Evolutionary conservation across 1,140 invertebrate species (phyloP).

Genomic region (Cyclina sinensis): DNA sequence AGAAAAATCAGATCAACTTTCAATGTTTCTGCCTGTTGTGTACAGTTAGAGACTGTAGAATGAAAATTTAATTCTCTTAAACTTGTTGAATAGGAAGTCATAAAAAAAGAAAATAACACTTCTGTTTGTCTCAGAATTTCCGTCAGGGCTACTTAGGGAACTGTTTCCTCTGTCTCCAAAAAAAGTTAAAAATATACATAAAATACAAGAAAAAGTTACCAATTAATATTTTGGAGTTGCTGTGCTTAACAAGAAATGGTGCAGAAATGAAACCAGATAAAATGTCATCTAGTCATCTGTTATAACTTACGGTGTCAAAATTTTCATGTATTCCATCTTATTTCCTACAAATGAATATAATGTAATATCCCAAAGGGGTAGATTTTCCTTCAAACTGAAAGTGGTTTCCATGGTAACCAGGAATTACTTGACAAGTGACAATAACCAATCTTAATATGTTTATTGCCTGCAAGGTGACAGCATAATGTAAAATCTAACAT

Average conservation of each 20-base stretch:
- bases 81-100: too few species aligned
- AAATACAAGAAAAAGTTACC: too few species aligned
- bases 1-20: too few species aligned
- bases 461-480: conserved; percentile 45
- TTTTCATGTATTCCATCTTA: not conserved
- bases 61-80: too few species aligned
- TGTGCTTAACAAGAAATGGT: too few species aligned
- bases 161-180: too few species aligned
- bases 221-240: too few species aligned
- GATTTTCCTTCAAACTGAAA: conserved; percentile 20
- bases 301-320: not conserved
- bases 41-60: too few species aligned
- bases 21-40: too few species aligned
- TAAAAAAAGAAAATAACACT: not conserved
- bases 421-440: conserved; percentile 22
- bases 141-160: not conserved
- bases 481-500: not conserved
- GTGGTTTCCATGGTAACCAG: conserved; percentile 39
- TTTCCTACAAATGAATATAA: conserved; percentile 6
- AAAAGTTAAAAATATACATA: too few species aligned
- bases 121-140: not conserved
- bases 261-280: too few species aligned
- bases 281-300: not conserved
- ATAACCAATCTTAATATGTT: conserved; percentile 40
- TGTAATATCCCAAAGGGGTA: conserved; percentile 37